Evolutionary conservation across 2,888 invertebrate species (phyloP), one percentile per base, ranked within the genome.

Genomic region (Hylaea fasciaria): DNA sequence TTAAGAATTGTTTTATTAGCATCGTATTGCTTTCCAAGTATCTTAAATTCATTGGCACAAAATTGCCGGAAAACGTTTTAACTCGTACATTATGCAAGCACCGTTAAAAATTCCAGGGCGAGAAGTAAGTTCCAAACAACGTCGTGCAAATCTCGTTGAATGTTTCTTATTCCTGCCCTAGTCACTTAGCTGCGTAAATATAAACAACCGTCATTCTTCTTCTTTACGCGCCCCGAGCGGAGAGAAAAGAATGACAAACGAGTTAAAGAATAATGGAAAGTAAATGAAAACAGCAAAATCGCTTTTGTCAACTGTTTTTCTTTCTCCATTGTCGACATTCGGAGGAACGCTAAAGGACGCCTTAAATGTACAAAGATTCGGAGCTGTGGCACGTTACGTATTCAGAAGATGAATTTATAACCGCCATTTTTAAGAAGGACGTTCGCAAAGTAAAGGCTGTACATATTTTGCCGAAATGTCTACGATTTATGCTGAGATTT

Each of bases 271-370:
- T 88, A 89, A 89, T 89, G 86, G 87, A 87, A 87, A 88, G 89
- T 89, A 89, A 89, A 89, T 89, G 87, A 89, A 88, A 87, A 89
- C 87, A 85, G 86, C 79, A 83, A 87, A 89, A 87, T 89, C 87
- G 83, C 86, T 85, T 89, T 89, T 87, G 86, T 87, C 85, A 85
- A 83, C 83, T 83, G 86, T 78, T 85, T 79, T 82, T 81, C 79
- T 82, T 81, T 77, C 76, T 75, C 77, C 80, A 81, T 81, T 81
- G 82, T 81, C 74, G 74, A 73, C 80, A 81, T 81, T 82, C 74
- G 52, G 56, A 74, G 76, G 77, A 82, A 82, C 80, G 76, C 75
- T 77, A 74, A 77, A 80, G 77, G 80, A 74, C 69, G 71, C 68
- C 70, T 72, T 67, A 74, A 74, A 74, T 77, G 76, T 63, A 74